Evolutionary conservation across 2,888 invertebrate species (phyloP), one percentile per base, ranked within the genome.

Genomic region (Megalurothrips usitatus): DNA sequence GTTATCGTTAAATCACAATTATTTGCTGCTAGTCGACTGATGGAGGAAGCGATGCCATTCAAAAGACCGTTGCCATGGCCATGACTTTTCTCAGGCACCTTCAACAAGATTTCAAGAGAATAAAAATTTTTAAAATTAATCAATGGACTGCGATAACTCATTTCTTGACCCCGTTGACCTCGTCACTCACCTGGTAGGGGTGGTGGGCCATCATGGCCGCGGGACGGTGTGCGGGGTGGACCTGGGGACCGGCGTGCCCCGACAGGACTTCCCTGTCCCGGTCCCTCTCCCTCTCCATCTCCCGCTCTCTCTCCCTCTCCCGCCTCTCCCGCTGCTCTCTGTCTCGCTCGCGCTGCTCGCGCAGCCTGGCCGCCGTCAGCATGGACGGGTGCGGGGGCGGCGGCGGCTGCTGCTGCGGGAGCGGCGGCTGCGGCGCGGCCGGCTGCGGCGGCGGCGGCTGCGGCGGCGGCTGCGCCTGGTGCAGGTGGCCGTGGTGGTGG

Each of bases 1-100:
- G 94, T 94, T 85, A 95, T 94, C 82, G 94, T 94, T 84, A 95
- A 91, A 88, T 95, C 95, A 52, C 94, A 94, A 86, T 95, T 95
- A 84, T 92, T 92, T 83, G 93, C 90, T 83, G 93, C 91, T 84
- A 94, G 90, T 89, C 94, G 91, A 88, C 68, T 86, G 83, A 86
- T 85, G 82, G 85, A 82, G 14, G 82, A 82, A 19, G 83, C 83
- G 34, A 47, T 82, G 19, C 82, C 82, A 48, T 83, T 83, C 52
- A 81, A 48, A 58, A 79, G 68, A 17, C 82, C 83, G 79, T 83
- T 83, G 48, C 80, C 78, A 26, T 23, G 23, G 68, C 58, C 58
- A 58, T 58, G 58, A n/a, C 58, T 58, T n/a, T 58, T 58, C 58
- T 58, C 58, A 8, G 58, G 17, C 17, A 58, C 58, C 58, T 58